phyloP scores from a whole-genome alignment of 2,797 vertebrate species.

The Dendrocincla fuliginosa region DNA sequence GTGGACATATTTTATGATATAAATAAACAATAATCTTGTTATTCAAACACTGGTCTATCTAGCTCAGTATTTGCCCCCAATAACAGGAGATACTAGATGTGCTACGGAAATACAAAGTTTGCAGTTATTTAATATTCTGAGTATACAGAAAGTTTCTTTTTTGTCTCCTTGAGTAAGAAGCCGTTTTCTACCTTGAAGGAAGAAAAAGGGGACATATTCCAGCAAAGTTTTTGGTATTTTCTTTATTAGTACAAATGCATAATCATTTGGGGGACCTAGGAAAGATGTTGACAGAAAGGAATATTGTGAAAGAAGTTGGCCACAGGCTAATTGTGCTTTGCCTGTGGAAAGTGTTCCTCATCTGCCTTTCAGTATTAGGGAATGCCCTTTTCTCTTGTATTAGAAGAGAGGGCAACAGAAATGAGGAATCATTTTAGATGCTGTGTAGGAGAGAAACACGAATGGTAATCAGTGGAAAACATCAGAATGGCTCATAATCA shows the following conservation, averaged over 20 bases:
- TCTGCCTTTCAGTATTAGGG: constrained; percentile 38
- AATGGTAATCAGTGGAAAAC: constrained; percentile 24
- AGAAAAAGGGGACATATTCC: neutral
- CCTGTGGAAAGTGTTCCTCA: neutral
- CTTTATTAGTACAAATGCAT: neutral
- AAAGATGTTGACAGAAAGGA: neutral
- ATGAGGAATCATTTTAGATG: neutral
- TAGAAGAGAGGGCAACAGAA: constrained; percentile 2
- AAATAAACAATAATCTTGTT: neutral
- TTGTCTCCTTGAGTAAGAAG: neutral
- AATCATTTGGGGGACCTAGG: neutral
- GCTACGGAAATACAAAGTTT: neutral
- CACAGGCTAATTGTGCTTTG: neutral
- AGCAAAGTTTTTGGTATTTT: neutral
- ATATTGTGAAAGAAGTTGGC: neutral
- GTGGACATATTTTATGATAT: neutral
- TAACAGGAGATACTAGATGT: neutral
- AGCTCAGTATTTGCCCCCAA: neutral
- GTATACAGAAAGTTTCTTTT: neutral
- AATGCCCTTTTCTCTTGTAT: neutral
- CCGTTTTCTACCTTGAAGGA: neutral
- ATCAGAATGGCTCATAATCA: constrained; percentile 31
- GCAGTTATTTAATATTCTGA: neutral
- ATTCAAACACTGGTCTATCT: neutral
- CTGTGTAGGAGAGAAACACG: neutral